Base-by-base conservation (phyloP, 2,888 invertebrate genomes). In the Zygogramma bicolorata region DNA sequence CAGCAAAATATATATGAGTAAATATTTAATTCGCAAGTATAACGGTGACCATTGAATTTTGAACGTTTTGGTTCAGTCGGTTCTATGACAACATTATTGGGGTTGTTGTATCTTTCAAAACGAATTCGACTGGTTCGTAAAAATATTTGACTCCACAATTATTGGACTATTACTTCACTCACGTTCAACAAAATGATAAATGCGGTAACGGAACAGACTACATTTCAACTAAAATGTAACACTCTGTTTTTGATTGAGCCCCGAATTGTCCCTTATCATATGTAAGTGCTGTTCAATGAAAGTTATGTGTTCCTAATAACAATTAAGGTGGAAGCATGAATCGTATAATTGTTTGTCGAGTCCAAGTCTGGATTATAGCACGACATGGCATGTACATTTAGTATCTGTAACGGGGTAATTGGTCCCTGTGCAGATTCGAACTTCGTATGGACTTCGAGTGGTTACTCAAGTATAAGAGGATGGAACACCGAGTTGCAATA, bases 391-490 rank as follows among this genome's bases (percentile, higher is more conserved):
- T 58, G 57, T 57, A 58, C 58, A 66, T 66, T 66, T 58, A 57
- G 49, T 66, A 29, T 58, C 57, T 53, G 25, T 66, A 66, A 66
- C 66, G 53, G 22, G 34, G 66, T 66, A 40, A 66, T 66, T 57
- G 66, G 57, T 38, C 66, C 40, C 27, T 25, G 40, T 25, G 66
- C 22, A 38, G 57, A 3, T 25, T 18, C 15, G 6, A 18, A 46
- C 15, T n/a, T 46, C 20, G 4, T 15, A 46, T 46, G 46, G 15
- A n/a, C 15, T 46, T 46, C 15, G 7, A 15, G 46, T n/a, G 2
- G 13, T 7, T 6, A 46, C 15, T 46, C 7, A 46, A 4, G 7
- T 46, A 15, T 46, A 15, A 18, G 46, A 46, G 46, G n/a, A 38
- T 46, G 46, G 15, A 18, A 46, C 46, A 46, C n/a, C 7, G 18